These are phyloP conservation scores for Nesogale talazaci DNA, from an alignment of 2,113 vertebrate species.

Conservation along the genomic window DNA sequence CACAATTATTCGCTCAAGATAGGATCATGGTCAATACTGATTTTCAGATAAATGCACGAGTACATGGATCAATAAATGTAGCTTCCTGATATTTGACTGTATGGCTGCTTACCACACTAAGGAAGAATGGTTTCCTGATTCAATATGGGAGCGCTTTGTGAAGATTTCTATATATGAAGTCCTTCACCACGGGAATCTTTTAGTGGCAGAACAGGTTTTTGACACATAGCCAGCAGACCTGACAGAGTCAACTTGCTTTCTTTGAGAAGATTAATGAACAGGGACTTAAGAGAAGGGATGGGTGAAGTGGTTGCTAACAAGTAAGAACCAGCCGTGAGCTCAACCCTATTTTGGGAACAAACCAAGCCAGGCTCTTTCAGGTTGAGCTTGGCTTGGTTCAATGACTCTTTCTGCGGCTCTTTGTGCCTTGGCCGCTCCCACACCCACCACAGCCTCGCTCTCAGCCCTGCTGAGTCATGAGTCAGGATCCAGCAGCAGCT, in stretches of 20 bases:
- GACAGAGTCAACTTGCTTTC: constrained; percentile 71
- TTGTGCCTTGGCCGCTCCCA: constrained; percentile 70
- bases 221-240: constrained; percentile 61
- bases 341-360: constrained; percentile 73
- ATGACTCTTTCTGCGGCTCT: constrained; percentile 67
- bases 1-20: background rate
- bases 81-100: background rate
- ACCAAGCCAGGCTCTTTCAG: constrained; percentile 76
- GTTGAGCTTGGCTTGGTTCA: constrained; percentile 77
- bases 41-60: background rate
- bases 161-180: background rate
- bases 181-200: constrained; percentile 45
- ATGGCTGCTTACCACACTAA: background rate
- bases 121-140: background rate
- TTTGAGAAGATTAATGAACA: constrained; percentile 82
- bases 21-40: background rate
- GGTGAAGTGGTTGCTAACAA: constrained; percentile 79
- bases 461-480: constrained; percentile 66
- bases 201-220: constrained; percentile 75
- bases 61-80: background rate
- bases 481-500: constrained; percentile 44
- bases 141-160: background rate
- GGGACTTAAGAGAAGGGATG: constrained; percentile 78
- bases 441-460: constrained; percentile 67
- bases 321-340: constrained; percentile 80